These are phyloP conservation scores for Schizothorax lantsangensis DNA, from an alignment of 2,797 vertebrate genomes.

Conservation along the genomic window DNA sequence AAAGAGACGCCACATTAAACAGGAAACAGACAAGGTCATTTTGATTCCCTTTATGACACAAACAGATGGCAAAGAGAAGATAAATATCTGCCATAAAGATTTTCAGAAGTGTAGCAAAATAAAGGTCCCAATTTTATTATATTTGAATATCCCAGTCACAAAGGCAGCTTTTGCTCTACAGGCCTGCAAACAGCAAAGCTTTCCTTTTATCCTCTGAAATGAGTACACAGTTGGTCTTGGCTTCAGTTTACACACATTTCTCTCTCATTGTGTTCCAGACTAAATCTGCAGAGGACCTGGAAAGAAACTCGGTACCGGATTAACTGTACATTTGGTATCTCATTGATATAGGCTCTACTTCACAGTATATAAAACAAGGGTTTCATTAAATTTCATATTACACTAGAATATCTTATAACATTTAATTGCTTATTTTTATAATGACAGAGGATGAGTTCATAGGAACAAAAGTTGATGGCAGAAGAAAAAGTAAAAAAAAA, in stretches of 20 bases:
- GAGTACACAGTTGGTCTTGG: conserved; percentile 61
- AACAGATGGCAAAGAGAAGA: conserved; percentile 51
- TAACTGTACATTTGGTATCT: conserved; percentile 73
- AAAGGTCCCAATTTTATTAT: conserved; percentile 56
- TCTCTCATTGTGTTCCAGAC: conserved; percentile 50
- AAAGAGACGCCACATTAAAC: conserved; percentile 19
- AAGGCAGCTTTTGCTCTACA: conserved; percentile 47
- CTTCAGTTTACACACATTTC: conserved; percentile 54
- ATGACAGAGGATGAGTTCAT: conserved; percentile 68
- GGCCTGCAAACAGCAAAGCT: conserved; percentile 46
- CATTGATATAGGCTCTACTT: conserved; percentile 71
- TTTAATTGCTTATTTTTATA: conserved; percentile 72
- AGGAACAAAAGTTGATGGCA: conserved; percentile 67
- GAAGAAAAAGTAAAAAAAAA: conserved; percentile 75
- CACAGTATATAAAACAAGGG: conserved; percentile 77
- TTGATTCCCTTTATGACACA: conserved; percentile 56
- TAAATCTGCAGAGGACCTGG: conserved; percentile 61
- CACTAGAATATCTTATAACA: conserved; percentile 68
- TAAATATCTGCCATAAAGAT: conserved; percentile 46
- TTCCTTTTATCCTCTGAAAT: conserved; percentile 34
- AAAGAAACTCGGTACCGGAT: conserved; percentile 64
- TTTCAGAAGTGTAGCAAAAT: conserved; percentile 54
- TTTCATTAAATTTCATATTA: conserved; percentile 72
- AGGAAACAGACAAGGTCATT: conserved; percentile 20
- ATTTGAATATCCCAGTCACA: conserved; percentile 51